A percentile compares a stretch with the other conserved stretches of the same genome.
Evolutionary conservation across 2,888 invertebrate species (phyloP).

Genomic region (Coenonympha arcania): DNA sequence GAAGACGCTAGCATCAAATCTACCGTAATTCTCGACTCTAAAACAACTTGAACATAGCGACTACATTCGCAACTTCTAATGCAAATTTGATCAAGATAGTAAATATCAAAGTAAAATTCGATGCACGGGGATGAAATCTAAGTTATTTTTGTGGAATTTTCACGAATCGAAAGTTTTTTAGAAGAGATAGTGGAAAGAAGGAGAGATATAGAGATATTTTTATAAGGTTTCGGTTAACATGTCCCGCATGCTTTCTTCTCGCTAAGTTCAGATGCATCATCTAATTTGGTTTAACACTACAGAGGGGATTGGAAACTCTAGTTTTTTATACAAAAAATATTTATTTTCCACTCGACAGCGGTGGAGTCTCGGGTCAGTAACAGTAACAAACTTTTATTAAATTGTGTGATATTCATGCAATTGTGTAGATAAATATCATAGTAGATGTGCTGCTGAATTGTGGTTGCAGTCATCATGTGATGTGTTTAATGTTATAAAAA

Average conservation of each 20-base stretch:
- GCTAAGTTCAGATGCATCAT: conserved; percentile 49
- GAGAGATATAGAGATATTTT: conserved; percentile 35
- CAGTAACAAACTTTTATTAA: conserved; percentile 30
- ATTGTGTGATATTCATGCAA: conserved; percentile 59
- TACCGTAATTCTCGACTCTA: conserved; percentile 67
- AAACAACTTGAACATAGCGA: conserved; percentile 67
- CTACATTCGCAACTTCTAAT: conserved; percentile 71
- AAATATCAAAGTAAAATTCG: conserved; percentile 64
- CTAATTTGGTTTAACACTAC: conserved; percentile 38
- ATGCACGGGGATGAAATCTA: conserved; percentile 66
- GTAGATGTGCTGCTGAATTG: conserved; percentile 48
- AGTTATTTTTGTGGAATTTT: conserved; percentile 66
- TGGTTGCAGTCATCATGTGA: conserved; percentile 23
- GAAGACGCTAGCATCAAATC: conserved; percentile 70
- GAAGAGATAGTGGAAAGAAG: conserved; percentile 41
- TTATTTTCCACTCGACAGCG: conserved; percentile 15
- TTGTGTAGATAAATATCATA: conserved; percentile 45
- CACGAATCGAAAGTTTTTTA: conserved; percentile 66
- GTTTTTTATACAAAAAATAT: not conserved
- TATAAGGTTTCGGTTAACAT: conserved; percentile 42
- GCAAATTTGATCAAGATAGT: conserved; percentile 67
- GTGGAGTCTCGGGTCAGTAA: conserved; percentile 21
- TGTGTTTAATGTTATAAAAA: conserved; percentile 20
- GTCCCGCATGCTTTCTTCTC: conserved; percentile 58
- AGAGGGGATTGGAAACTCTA: conserved; percentile 19